Conservation (phyloP, 1,140 invertebrate species). For the Hermetia illucens region DNA sequence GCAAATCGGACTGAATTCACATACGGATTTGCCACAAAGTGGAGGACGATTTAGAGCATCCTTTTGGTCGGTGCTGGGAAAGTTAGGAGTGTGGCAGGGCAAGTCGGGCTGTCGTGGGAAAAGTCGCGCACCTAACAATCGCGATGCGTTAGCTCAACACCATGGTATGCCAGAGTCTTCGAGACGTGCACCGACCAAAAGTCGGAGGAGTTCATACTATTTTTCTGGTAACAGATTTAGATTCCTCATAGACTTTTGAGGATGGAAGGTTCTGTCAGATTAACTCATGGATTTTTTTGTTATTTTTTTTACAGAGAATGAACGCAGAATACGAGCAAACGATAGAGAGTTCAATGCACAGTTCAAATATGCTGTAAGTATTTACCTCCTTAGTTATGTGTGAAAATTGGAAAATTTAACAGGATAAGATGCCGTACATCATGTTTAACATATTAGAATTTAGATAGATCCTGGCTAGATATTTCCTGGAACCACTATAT, state of each 20-base stretch:
- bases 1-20: neutral
- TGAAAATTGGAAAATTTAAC: too few species aligned
- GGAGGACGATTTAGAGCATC: neutral
- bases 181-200: conserved; percentile 22
- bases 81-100: neutral
- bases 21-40: neutral
- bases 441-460: too few species aligned
- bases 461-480: too few species aligned
- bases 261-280: too few species aligned
- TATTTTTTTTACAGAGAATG: conserved; percentile 65
- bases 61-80: neutral
- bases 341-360: conserved; percentile 87
- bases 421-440: too few species aligned
- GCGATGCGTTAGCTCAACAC: neutral
- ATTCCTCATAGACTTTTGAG: conserved; percentile 13
- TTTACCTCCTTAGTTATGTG: neutral
- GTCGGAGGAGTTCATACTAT: conserved; percentile 25
- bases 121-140: neutral
- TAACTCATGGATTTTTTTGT: conserved; percentile 27
- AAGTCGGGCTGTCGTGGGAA: neutral
- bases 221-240: conserved; percentile 19
- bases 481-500: too few species aligned
- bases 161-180: neutral
- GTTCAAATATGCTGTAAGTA: conserved; percentile 95
- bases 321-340: conserved; percentile 90